Conservation (phyloP, 2,888 invertebrate species). For the Hoplodrina blanda region DNA sequence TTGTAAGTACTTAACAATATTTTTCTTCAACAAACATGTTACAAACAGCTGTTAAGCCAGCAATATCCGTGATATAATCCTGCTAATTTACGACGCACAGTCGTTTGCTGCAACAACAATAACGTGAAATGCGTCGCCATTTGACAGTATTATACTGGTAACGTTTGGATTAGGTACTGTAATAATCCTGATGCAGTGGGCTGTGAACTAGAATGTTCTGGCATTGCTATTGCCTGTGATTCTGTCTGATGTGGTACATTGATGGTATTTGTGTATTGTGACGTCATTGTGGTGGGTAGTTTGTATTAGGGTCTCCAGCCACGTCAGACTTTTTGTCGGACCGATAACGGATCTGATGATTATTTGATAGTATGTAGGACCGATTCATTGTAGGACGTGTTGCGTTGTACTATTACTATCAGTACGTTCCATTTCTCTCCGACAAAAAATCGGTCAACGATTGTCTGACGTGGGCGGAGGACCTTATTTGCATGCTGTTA, state of each 20-base stretch:
- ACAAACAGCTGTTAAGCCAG: conserved; percentile 56
- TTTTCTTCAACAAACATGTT: conserved; percentile 52
- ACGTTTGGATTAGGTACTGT: conserved; percentile 59
- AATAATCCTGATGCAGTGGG: conserved; percentile 62
- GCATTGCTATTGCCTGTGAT: conserved; percentile 37
- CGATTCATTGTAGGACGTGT: too few species aligned
- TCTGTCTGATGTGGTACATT: conserved; percentile 39
- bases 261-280: conserved; percentile 22
- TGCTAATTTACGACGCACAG: conserved; percentile 61
- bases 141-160: conserved; percentile 64
- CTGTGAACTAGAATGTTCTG: conserved; percentile 51
- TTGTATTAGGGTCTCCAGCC: background rate
- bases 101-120: conserved; percentile 51
- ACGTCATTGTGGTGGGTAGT: background rate
- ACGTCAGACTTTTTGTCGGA: too few species aligned
- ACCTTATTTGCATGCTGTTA: too few species aligned
- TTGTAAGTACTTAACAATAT: conserved; percentile 34
- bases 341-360: too few species aligned
- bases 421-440: too few species aligned
- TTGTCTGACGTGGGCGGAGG: too few species aligned
- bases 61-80: conserved; percentile 65
- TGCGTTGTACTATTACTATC: too few species aligned
- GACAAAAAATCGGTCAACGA: too few species aligned
- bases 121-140: conserved; percentile 57
- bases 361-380: too few species aligned